These are phyloP conservation scores for Pseudochirops cupreus DNA, from an alignment of 2,797 vertebrate species.

Conservation along the genomic window DNA sequence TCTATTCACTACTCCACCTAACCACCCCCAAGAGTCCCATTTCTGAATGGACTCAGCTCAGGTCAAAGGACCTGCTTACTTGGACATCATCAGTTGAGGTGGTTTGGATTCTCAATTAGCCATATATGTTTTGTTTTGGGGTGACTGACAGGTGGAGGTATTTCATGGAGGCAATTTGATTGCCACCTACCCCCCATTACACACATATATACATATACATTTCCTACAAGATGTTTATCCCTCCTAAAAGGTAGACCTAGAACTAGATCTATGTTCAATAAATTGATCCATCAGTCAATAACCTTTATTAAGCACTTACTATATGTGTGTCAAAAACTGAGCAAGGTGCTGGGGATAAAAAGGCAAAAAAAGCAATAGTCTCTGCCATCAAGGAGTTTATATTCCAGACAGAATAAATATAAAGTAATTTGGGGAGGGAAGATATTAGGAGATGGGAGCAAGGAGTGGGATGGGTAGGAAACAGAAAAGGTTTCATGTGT, in stretches of 20 bases:
- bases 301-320: neutral
- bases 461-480: neutral
- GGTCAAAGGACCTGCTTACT: neutral
- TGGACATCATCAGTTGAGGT: neutral
- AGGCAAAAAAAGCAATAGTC: neutral
- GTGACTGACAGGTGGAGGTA: neutral
- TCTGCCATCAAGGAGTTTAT: neutral
- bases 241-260: neutral
- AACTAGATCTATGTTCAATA: neutral
- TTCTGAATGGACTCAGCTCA: neutral
- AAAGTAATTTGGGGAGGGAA: neutral
- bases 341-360: neutral
- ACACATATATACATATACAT: too few species aligned
- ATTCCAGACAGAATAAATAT: neutral
- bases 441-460: neutral
- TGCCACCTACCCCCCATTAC: neutral
- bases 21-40: neutral
- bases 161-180: neutral
- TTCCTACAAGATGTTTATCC: neutral
- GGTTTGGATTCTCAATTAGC: neutral
- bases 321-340: neutral
- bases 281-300: neutral
- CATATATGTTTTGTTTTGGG: neutral
- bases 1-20: too few species aligned
- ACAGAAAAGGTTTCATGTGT: neutral